Base-by-base conservation (phyloP, 2,888 invertebrate species). In the Coronaproctus castanopsis region DNA sequence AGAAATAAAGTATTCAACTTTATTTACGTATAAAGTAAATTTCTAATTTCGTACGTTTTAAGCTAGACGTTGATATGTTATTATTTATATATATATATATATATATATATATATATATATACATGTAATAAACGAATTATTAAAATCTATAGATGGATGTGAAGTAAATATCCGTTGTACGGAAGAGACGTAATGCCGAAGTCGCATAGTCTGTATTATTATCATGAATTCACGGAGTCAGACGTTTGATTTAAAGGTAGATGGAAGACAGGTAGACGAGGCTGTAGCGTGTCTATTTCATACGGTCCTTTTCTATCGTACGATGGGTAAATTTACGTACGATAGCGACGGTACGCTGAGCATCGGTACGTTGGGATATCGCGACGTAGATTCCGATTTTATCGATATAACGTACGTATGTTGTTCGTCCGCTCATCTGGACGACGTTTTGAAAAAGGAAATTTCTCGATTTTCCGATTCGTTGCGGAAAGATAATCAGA, bases 331-430 rank as follows among this genome's bases (percentile, higher is more conserved):
- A 78, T 96, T 95, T 75, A 82, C 85, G 61, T 97, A 93, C 75
- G 51, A 62, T 10, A 85, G 85, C 70, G 93, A 95, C 73, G 88
- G 87, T 68, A 89, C 86, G 73, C 98, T 96, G 74, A 89, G 92
- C 21, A 87, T 97, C 66, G 95, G 96, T 57, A 90, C 93, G 1
- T 81, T 98, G 58, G 95, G 96, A 64, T 89, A 92, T 70, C 85
- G 88, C 66, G 98, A 98, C 73, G 89, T 96, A 49, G 91, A 95
- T 73, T 98, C 97, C 76, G 91, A 97, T 73, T 93, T 92, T 71
- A 87, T 98, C 68, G 96, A 97, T 74, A 85, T 96, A 71, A 96
- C 96, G 5, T 97, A 97, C 74, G 96, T 63, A 1, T 87, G 92
- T 72, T 91, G 91, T 74, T 85, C 88, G 64, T 93, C 92, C 36